Evolutionary conservation across 1,140 invertebrate species (phyloP).

Genomic region (Physella acuta): DNA sequence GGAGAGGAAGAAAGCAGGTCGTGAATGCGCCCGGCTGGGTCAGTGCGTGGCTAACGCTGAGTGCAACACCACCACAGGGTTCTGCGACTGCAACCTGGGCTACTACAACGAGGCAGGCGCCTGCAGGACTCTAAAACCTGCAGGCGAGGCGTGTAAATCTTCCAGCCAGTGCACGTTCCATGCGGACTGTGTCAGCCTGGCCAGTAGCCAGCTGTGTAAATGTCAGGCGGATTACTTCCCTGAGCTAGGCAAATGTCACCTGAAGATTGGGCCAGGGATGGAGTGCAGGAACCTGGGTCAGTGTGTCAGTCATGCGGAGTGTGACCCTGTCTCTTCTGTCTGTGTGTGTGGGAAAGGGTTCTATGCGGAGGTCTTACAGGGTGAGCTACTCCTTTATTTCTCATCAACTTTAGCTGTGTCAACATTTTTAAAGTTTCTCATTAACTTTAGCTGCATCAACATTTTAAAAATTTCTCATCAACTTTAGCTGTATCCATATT

Average conservation of each 20-base stretch:
- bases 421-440: no score
- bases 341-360: slow-evolving; percentile 25
- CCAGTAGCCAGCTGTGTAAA: not conserved
- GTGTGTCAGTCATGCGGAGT: slow-evolving; percentile 27
- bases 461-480: no score
- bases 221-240: not conserved
- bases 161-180: slow-evolving; percentile 22
- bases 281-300: slow-evolving; percentile 20
- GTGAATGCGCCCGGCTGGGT: slow-evolving; percentile 11
- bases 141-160: slow-evolving; percentile 15
- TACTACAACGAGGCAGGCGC: slow-evolving; percentile 18
- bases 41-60: slow-evolving; percentile 28
- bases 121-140: slow-evolving; percentile 18
- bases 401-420: no score
- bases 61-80: slow-evolving; percentile 19
- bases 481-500: no score
- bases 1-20: slow-evolving; percentile 19
- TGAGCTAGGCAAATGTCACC: slow-evolving; percentile 16
- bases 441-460: no score
- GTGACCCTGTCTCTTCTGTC: not conserved
- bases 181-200: slow-evolving; percentile 16
- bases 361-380: not conserved
- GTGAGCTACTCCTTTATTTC: no score
- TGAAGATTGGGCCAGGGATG: slow-evolving; percentile 14
- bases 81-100: slow-evolving; percentile 22